Percentiles rank a stretch among this genome's conserved stretches.
Evolutionary conservation across 1,140 invertebrate genomes (phyloP).

Genomic region (Brachionus paranguensis): DNA sequence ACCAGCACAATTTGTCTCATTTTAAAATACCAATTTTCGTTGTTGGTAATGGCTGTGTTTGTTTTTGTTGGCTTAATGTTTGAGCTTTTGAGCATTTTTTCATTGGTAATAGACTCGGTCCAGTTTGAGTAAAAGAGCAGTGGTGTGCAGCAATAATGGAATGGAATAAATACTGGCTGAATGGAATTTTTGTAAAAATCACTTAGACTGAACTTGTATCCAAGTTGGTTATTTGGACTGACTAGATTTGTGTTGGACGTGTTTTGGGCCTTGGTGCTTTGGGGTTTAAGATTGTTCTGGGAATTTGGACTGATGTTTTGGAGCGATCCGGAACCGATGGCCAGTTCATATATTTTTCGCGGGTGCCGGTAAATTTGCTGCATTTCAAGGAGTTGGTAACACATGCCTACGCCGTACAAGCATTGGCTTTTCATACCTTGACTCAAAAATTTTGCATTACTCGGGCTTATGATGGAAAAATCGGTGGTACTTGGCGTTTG

Average conservation of each 20-base stretch:
- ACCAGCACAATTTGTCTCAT: constrained; percentile 19
- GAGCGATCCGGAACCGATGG: neutral
- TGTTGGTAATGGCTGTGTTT: neutral
- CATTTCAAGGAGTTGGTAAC: constrained; percentile 19
- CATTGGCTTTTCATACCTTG: neutral
- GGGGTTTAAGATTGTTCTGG: neutral
- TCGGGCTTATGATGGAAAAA: neutral
- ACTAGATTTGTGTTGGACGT: neutral
- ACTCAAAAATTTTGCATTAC: neutral
- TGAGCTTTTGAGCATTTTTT: neutral
- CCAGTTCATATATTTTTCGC: constrained; percentile 25
- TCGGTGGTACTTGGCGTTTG: neutral
- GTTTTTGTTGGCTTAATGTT: neutral
- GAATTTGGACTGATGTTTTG: constrained; percentile 24
- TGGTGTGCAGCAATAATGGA: constrained; percentile 36
- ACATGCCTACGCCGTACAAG: neutral
- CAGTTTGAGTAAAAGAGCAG: constrained; percentile 1
- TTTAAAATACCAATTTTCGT: constrained; percentile 16
- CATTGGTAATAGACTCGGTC: neutral
- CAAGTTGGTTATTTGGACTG: neutral
- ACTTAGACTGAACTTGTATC: neutral
- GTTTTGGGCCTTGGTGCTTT: neutral
- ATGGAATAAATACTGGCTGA: constrained; percentile 11
- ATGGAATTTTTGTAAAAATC: constrained; percentile 27
- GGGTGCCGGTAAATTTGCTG: constrained; percentile 35